These are phyloP conservation scores for Drosophila melanosoma DNA, from an alignment of 2,888 invertebrate species.

Conservation along the genomic window DNA sequence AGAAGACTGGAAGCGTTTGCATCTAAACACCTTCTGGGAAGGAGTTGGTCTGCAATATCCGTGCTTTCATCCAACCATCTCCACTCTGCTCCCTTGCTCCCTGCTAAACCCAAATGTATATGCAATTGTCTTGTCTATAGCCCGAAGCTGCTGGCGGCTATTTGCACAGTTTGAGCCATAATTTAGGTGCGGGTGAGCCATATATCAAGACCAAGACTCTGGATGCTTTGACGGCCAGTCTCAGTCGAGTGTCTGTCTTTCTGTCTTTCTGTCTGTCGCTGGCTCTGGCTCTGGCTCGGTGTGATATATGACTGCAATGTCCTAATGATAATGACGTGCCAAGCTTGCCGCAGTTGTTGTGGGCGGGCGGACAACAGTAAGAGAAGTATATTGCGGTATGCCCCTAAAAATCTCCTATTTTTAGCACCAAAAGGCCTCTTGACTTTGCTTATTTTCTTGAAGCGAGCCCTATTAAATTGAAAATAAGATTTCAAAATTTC, in stretches of 20 bases:
- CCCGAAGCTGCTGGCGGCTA: slow-evolving; percentile 76
- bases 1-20: slow-evolving; percentile 82
- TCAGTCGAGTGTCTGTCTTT: slow-evolving; percentile 10
- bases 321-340: slow-evolving; percentile 78
- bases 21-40: slow-evolving; percentile 82
- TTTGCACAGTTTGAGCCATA: slow-evolving; percentile 70
- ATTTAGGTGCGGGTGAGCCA: slow-evolving; percentile 74
- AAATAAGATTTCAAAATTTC: background rate
- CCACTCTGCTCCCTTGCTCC: no score
- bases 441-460: background rate
- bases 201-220: slow-evolving; percentile 53
- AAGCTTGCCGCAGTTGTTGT: slow-evolving; percentile 36
- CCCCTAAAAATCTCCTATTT: background rate
- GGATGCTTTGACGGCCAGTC: slow-evolving; percentile 34
- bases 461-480: background rate
- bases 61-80: background rate
- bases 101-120: background rate
- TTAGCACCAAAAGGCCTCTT: background rate
- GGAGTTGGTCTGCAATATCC: slow-evolving; percentile 7
- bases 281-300: slow-evolving; percentile 10
- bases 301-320: slow-evolving; percentile 71
- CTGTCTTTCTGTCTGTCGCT: slow-evolving; percentile 5
- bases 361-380: slow-evolving; percentile 26
- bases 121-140: slow-evolving; percentile 69
- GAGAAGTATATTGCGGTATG: background rate